Base-by-base conservation (phyloP, 2,888 invertebrate species). In the Spodoptera picta region DNA sequence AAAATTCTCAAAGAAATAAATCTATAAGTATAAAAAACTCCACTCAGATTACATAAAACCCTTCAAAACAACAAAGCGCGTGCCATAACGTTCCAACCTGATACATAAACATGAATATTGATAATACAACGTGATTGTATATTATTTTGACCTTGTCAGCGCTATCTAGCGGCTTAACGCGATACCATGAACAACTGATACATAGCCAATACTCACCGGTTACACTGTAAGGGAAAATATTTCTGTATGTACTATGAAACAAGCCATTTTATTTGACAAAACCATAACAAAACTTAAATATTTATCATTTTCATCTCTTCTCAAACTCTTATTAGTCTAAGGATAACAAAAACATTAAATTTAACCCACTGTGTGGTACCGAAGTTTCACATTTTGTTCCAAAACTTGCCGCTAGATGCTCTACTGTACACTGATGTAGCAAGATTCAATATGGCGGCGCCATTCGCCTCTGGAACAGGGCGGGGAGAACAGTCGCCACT, bases 391-490 rank as follows among this genome's bases (percentile, higher is more conserved):
- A 80, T 74, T 80, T 88, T 55, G 89, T 93, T 89, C 86, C 53
- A 46, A 47, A 59, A 49, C 27, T 51, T 46, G 68, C 89, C 93
- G 89, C 86, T 91, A 93, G 93, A 92, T 93, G 93, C 83, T 77
- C 84, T 58, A 86, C 82, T 82, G 86, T 77, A 84, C 88, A 63
- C 73, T 75, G 66, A 83, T 86, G 81, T 81, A 84, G 86, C 79
- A 86, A 88, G 91, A 92, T 90, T 88, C 94, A 94, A 94, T 91
- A 94, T 94, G 94, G 94, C 94, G 92, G 85, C 91, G 82, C 90
- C 94, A 94, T 92, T 94, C 94, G 93, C 89, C 90, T 91, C 90
- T 90, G 88, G 92, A 92, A 90, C 92, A 92, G 94, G 94, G 94
- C 94, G 94, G 94, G 94, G 94, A 94, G 93, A 86, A 89, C 94